A percentile compares a stretch with the other conserved stretches of the same genome.
These are phyloP conservation scores for Harpagus bidentatus DNA, from an alignment of 2,113 vertebrate species.

Conservation along the genomic window DNA sequence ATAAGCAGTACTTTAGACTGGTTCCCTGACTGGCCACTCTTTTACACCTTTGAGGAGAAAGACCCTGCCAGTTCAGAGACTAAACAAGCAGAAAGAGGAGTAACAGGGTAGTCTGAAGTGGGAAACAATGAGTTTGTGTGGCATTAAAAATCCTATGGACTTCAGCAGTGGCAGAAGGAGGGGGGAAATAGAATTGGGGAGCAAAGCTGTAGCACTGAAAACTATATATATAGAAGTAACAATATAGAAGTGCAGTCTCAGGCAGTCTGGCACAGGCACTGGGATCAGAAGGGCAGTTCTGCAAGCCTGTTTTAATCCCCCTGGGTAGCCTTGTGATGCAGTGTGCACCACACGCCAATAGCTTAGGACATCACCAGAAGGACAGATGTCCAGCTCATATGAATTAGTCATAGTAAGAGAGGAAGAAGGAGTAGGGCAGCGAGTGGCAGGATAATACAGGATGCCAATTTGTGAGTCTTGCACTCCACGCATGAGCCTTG, in stretches of 20 bases:
- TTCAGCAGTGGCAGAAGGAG: not conserved
- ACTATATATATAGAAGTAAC: not conserved
- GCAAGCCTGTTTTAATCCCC: not conserved
- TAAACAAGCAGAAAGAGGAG: not conserved
- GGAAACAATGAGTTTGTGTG: not conserved
- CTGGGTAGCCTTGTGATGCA: not conserved
- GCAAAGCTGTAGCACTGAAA: not conserved
- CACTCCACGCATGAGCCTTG: fast-evolving
- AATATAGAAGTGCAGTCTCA: not conserved
- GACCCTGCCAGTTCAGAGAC: not conserved
- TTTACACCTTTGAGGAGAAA: not conserved
- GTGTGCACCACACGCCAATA: not conserved
- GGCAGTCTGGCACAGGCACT: not conserved
- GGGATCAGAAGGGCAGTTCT: not conserved
- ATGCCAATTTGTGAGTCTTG: not conserved
- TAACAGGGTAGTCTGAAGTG: not conserved
- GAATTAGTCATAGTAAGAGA: not conserved
- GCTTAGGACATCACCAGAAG: not conserved
- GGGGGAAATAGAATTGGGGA: not conserved
- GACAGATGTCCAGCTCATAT: not conserved
- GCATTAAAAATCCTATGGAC: not conserved
- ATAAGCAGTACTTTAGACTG: not conserved
- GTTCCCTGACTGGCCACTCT: not conserved
- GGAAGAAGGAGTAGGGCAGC: not conserved
- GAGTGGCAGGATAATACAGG: not conserved